Conservation (phyloP, 1,140 invertebrate genomes). For the Drosophila prosaltans region DNA sequence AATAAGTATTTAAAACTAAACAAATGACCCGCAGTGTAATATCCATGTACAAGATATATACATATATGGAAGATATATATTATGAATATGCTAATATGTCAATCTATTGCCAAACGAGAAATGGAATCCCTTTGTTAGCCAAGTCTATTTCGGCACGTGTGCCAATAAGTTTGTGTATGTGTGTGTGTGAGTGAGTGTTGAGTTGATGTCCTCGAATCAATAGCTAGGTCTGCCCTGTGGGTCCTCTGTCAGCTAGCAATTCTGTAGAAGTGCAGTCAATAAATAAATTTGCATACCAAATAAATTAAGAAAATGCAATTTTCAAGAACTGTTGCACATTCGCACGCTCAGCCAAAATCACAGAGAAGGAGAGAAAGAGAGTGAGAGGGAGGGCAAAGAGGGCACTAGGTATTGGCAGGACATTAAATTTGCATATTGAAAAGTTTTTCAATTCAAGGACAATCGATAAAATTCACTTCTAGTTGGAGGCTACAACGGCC, state of each 20-base stretch:
- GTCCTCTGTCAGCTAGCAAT: conserved; percentile 22
- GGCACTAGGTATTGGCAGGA: background rate
- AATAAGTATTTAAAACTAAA: no score
- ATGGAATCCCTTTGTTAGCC: background rate
- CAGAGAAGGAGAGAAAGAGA: background rate
- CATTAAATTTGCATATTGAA: conserved; percentile 18
- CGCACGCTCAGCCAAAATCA: background rate
- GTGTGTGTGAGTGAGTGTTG: conserved; percentile 1
- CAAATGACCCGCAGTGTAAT: no score
- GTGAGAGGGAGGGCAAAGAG: no score
- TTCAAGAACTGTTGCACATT: conserved; percentile 68
- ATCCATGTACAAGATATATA: no score
- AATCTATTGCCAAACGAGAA: conserved; percentile 5
- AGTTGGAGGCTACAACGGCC: conserved; percentile 16
- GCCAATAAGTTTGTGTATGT: background rate
- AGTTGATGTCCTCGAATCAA: conserved; percentile 16
- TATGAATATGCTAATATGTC: conserved; percentile 5
- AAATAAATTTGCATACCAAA: conserved; percentile 81
- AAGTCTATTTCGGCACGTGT: background rate
- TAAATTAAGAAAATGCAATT: conserved; percentile 81
- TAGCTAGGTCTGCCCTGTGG: conserved; percentile 14
- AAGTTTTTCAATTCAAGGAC: conserved; percentile 46
- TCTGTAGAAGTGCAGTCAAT: conserved; percentile 57
- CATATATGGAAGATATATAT: background rate
- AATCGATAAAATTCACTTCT: conserved; percentile 35